Percentiles rank a stretch among this genome's conserved stretches.
These are phyloP conservation scores for Holothuria leucospilota DNA, from an alignment of 53 echinoderm and acorn worm species.

Conservation along the genomic window DNA sequence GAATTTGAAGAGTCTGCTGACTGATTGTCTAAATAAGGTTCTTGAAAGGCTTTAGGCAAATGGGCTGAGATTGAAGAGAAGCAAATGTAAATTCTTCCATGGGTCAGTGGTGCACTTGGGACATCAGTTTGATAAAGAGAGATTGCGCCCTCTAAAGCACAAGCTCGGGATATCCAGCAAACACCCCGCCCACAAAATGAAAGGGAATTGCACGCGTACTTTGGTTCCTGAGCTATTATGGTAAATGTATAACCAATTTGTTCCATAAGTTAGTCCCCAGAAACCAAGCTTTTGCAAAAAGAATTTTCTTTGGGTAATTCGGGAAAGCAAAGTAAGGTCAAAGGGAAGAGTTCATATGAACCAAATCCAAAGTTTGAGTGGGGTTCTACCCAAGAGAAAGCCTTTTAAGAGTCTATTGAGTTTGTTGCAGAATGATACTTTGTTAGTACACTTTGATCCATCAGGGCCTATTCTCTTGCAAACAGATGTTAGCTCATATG, in stretches of 20 bases:
- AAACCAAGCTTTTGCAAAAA: slow-evolving; percentile 44
- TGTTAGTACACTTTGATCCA: slow-evolving; percentile 43
- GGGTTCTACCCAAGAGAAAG: slow-evolving; percentile 45
- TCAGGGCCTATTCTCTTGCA: slow-evolving; percentile 54
- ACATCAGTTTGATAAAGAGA: slow-evolving; percentile 49
- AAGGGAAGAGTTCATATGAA: background rate
- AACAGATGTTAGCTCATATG: slow-evolving; percentile 64
- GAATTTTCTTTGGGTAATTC: slow-evolving; percentile 24
- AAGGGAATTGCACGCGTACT: slow-evolving; percentile 39
- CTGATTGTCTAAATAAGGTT: slow-evolving; percentile 61
- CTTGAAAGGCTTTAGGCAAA: slow-evolving; percentile 52
- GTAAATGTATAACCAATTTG: slow-evolving; percentile 61
- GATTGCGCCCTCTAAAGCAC: slow-evolving; percentile 45
- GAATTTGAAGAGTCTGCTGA: slow-evolving; percentile 47
- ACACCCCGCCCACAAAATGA: slow-evolving; percentile 9
- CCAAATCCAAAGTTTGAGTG: slow-evolving; percentile 41
- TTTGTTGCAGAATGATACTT: slow-evolving; percentile 11
- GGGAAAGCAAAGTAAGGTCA: background rate
- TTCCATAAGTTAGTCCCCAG: background rate
- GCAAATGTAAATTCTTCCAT: slow-evolving; percentile 56
- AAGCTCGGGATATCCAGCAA: too few species aligned
- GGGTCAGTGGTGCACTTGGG: slow-evolving; percentile 52
- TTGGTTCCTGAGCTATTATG: slow-evolving; percentile 51
- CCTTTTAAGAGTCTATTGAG: slow-evolving; percentile 35
- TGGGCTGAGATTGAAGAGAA: too few species aligned